Base-by-base conservation (phyloP, 2,113 vertebrate species). In the Ophthalmolycus amberensis region DNA sequence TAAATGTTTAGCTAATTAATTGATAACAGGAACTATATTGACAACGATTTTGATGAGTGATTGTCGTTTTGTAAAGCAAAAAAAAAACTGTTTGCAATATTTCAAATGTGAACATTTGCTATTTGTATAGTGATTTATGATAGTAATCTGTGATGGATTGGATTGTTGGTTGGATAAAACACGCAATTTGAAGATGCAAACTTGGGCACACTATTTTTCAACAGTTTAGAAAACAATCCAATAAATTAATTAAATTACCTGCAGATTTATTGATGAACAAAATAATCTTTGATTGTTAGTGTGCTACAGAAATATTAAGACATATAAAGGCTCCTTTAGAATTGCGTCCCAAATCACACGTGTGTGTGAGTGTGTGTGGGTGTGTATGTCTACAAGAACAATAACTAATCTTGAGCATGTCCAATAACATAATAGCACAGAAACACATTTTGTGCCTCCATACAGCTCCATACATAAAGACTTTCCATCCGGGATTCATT, bases 401-500 rank as follows among this genome's bases (percentile, higher is more conserved):
- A 16, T 5, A 12, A 46, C 46, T 50, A 1, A 52, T 75, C 65
- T 59, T 29, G 11, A n/a, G 7, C 29, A 66, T 67, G 20, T 22
- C 56, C 38, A 52, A 14, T 11, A 15, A 54, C 15, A 48, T 54
- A 34, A 38, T 15, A 10, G 1, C 46, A 1, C 18, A 52, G 27
- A 42, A 32, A 69, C 15, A 52, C 37, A 62, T 54, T 50, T 42
- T 70, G 22, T 65, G 20, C 27, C 73, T 46, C 15, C 63, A 70
- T 6, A 79, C 15, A 20, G 82, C 54, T 46, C 22, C 20, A 25
- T 25, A 4, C 63, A 80, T 44, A 34, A 67, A 79, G 44, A 78
- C 59, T 64, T 71, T 63, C 15, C 29, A 18, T 84, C 40, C 56
- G 44, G 22, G 56, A 76, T 34, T 74, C 48, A 32, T 77, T 82